Base-by-base conservation (phyloP, 2,797 vertebrate species). In the Sandelia bainsii region DNA sequence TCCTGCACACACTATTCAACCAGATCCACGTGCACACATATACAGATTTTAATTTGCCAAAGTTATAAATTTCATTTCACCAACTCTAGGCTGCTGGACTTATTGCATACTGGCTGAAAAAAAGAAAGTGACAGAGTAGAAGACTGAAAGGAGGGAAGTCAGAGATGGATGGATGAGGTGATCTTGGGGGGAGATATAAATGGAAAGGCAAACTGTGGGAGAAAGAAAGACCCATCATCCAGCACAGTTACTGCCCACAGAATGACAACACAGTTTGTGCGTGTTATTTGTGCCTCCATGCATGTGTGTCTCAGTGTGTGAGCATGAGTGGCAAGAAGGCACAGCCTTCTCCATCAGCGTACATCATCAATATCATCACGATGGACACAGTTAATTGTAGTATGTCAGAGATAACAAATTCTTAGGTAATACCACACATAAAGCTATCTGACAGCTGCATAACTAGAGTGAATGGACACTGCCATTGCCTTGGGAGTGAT, bases 401-500 rank as follows among this genome's bases (percentile, higher is more conserved):
- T 54, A 80, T 87, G 91, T 89, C 92, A 87, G 70, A 27, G 57
- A 90, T 93, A 90, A 94, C 84, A 48, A 85, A 93, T 93, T 88
- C 77, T 73, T 42, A 45, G 81, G 69, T 69, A 72, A 64, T 34
- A 57, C 67, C 79, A 72, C 83, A 75, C 80, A 80, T 82, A 78
- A 85, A 87, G 79, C 85, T 73, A 74, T 78, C 80, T 89, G 90
- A 92, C 90, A 87, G 63, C 53, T n/a, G 67, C 52, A 71, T 92
- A 92, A 93, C 81, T 37, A 83, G 75, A 83, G 74, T 86, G 85
- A 87, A 90, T 91, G 89, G 81, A 89, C 72, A 32, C 72, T 57
- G 83, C 64, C 74, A 63, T 49, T 23, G 77, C 79, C 76, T 50
- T 51, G 59, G 80, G 70, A 84, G 64, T 61, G 23, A 85, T 84